These are phyloP conservation scores for Spodoptera picta DNA, from an alignment of 2,888 invertebrate species.

Conservation along the genomic window DNA sequence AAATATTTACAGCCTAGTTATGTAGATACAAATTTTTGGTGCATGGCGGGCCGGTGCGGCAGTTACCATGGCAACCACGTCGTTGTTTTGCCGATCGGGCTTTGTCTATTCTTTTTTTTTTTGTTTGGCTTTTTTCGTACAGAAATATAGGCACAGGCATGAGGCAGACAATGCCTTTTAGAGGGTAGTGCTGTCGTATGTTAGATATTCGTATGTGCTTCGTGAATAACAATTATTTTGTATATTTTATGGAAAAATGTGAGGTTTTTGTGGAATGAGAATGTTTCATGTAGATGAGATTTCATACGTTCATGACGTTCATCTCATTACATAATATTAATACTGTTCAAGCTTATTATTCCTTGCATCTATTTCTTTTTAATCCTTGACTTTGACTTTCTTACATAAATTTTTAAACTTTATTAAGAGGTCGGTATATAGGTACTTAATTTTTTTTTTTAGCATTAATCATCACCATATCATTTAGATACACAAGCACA, in stretches of 20 bases:
- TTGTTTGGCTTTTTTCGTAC: slow-evolving; percentile 69
- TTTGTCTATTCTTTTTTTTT: slow-evolving; percentile 72
- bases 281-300: too few species aligned
- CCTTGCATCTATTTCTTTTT: too few species aligned
- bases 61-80: slow-evolving; percentile 79
- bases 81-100: slow-evolving; percentile 85
- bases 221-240: slow-evolving; percentile 46
- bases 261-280: too few species aligned
- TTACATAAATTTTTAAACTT: too few species aligned
- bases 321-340: too few species aligned
- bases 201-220: slow-evolving; percentile 55
- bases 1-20: slow-evolving; percentile 58
- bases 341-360: too few species aligned
- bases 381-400: too few species aligned
- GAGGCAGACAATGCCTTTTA: slow-evolving; percentile 69
- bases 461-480: too few species aligned
- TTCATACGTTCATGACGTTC: too few species aligned
- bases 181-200: slow-evolving; percentile 53
- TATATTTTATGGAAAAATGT: slow-evolving; percentile 4
- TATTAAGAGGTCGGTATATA: too few species aligned
- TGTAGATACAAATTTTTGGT: slow-evolving; percentile 68
- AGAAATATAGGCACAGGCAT: slow-evolving; percentile 70
- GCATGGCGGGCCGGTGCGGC: slow-evolving; percentile 74
- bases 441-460: too few species aligned
- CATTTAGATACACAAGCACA: too few species aligned